Evolutionary conservation across 1,140 invertebrate species (phyloP).

Genomic region (Rhyacophila brunnea): DNA sequence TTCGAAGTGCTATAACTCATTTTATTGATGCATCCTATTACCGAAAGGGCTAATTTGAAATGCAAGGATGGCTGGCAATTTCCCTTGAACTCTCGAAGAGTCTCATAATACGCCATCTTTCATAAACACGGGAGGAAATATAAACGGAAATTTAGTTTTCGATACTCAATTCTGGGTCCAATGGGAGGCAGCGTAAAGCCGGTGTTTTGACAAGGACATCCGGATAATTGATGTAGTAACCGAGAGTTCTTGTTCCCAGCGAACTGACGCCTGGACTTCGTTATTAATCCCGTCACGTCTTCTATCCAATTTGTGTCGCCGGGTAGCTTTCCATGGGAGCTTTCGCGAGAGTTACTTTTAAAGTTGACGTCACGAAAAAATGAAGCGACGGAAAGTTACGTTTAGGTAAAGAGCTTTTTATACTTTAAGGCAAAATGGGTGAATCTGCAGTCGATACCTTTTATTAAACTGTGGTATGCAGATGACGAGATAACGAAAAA

Average conservation of each 20-base stretch:
- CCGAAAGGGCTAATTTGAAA: no score
- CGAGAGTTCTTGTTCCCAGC: no score
- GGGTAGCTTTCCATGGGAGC: constrained; percentile 5
- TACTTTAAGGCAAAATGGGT: no score
- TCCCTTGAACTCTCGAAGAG: no score
- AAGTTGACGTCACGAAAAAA: constrained; percentile 31
- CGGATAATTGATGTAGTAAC: constrained; percentile 13
- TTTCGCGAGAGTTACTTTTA: constrained; percentile 11
- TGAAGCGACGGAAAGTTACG: constrained; percentile 5
- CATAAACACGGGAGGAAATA: constrained; percentile 10
- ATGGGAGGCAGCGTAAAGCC: background rate
- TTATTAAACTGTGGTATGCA: no score
- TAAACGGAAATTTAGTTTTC: constrained; percentile 23
- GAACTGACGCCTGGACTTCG: background rate
- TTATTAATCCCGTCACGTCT: constrained; percentile 23
- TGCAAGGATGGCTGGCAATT: no score
- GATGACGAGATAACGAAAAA: no score
- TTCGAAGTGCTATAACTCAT: no score
- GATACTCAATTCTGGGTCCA: constrained; percentile 1
- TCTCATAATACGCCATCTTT: no score
- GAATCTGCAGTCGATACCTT: no score
- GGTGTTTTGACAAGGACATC: constrained; percentile 24
- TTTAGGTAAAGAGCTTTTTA: no score
- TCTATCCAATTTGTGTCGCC: constrained; percentile 32
- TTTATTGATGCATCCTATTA: no score